Evolutionary conservation across 2,797 vertebrate species (phyloP).

Genomic region (Zalophus californianus): DNA sequence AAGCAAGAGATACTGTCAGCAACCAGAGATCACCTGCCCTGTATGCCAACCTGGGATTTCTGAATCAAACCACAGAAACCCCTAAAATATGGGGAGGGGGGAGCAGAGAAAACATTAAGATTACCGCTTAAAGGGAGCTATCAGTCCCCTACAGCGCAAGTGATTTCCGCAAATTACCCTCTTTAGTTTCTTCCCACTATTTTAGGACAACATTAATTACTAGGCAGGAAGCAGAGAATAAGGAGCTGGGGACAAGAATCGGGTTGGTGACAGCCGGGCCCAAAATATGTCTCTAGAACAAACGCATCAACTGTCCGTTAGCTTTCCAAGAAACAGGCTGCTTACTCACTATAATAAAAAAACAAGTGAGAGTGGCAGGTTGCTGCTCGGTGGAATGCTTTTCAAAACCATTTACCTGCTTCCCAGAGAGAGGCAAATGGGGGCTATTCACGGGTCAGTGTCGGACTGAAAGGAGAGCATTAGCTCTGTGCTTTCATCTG

Average conservation of each 20-base stretch:
- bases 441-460: not conserved
- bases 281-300: slow-evolving; percentile 69
- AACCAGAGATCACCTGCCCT: not conserved
- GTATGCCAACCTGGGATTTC: not conserved
- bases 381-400: not conserved
- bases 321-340: slow-evolving; percentile 55
- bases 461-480: not conserved
- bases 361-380: not conserved
- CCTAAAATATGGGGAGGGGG: not conserved
- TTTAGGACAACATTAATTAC: slow-evolving; percentile 74
- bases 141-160: not conserved
- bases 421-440: slow-evolving; percentile 15
- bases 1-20: not conserved
- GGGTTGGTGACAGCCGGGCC: slow-evolving; percentile 50
- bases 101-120: not conserved
- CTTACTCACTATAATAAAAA: slow-evolving; percentile 47
- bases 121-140: not conserved
- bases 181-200: slow-evolving; percentile 49
- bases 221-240: slow-evolving; percentile 66
- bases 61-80: slow-evolving; percentile 1
- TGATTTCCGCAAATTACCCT: slow-evolving; percentile 58
- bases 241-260: slow-evolving; percentile 19
- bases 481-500: not conserved
- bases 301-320: slow-evolving; percentile 30
- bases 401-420: slow-evolving; percentile 40